Base-by-base conservation (phyloP, 2,888 invertebrate species). In the Anagyrus pseudococci region DNA sequence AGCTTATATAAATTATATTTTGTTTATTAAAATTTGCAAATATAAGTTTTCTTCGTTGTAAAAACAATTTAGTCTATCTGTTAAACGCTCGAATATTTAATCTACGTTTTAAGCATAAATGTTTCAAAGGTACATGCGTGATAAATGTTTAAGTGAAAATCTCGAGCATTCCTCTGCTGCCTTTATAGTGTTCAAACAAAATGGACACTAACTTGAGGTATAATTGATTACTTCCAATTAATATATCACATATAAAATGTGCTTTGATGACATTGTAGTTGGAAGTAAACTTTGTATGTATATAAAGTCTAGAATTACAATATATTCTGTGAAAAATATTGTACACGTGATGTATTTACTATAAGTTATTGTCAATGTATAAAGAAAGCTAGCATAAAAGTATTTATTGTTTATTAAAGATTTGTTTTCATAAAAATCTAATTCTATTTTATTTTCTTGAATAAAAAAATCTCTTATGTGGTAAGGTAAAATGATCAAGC, bases 111-210 rank as follows among this genome's bases (percentile, higher is more conserved):
- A 58, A 40, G 22, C n/a, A 33, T 47, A 54, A 58, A 58, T 66
- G 58, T 60, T 60, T 60, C 23, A 25, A 62, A 61, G 43, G 49
- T 62, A 50, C 53, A 62, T 58, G 59, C 56, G 47, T 64, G 52
- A 53, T 54, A 58, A 54, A 62, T 64, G 62, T 68, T 69, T 64
- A 64, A 62, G 62, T 58, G 50, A 62, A 62, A 65, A 66, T 66
- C 58, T 67, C 50, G 47, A 76, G 73, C 78, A 78, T 78, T 78
- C 78, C 78, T 77, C 68, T 67, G 73, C 71, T 75, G 75, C 75
- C 75, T 76, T 76, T 73, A 60, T 48, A 15, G 63, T 61, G 60
- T 67, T 66, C 57, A 44, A n/a, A 54, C 13, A 29, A 37, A 20
- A 23, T 62, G 59, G 58, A 61, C 53, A 58, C 57, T 43, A 20